Base-by-base conservation (phyloP, 2,113 vertebrate genomes). In the Sceloporus undulatus region DNA sequence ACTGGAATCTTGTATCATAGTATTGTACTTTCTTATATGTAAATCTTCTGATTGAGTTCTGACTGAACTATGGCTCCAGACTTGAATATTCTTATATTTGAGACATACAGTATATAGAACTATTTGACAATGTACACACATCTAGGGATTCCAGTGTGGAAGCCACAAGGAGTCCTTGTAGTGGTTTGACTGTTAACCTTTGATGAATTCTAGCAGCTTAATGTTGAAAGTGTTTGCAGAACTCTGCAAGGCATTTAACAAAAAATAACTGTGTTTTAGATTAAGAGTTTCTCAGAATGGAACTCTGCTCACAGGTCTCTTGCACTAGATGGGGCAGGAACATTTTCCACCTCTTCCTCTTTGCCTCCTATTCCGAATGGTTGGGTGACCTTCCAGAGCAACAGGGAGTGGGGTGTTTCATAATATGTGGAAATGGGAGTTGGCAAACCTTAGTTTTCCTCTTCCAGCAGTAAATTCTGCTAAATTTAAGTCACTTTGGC, bases 1-100 rank as follows among this genome's bases (percentile, higher is more conserved):
- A 94, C 2, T 48, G 92, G 86, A 89, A 79, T 89, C 91, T 96
- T 96, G 94, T 87, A 94, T 96, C 96, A 13, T 82, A 82, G 90
- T 78, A n/a, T 0, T 0, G 27, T 29, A 40, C 73, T 66, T 48
- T 86, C 85, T 27, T n/a, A 6, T 77, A 66, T 82, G n/a, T 11
- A 56, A 62, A 74, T 56, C 75, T 52, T n/a, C 40, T 25, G 42
- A 73, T 79, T 54, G 14, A 54, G 54, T 6, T 48, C 48, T 73
- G 48, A 27, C n/a, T 87, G 77, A 85, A 80, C 25, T 81, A 14
- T 4, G 0, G 38, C 27, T 19, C 2, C 1, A 21, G 9, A 89
- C 4, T 25, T 88, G 42, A 0, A 76, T 9, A 25, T 52, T 9
- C 23, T 93, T 25, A 9, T 7, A 82, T 56, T 9, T 0, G 0